A percentile compares a stretch with the other conserved stretches of the same genome.
Conservation (phyloP, 2,888 invertebrate species). For the Morpho helenor region DNA sequence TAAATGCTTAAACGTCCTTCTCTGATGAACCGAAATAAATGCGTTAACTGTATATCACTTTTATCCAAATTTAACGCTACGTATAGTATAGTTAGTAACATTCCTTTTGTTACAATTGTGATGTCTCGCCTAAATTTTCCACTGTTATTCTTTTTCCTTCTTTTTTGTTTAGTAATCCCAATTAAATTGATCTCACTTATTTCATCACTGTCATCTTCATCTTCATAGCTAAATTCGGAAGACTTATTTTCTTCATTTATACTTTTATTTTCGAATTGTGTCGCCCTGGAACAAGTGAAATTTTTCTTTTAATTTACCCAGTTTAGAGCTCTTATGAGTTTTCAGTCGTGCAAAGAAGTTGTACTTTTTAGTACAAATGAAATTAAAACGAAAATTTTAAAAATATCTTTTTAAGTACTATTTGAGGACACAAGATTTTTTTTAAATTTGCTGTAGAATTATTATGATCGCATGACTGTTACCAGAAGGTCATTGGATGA, state of each 20-base stretch:
- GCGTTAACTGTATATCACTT: conserved; percentile 83
- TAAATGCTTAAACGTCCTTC: conserved; percentile 76
- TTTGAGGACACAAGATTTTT: too few relatives aligned
- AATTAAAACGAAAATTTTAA: too few relatives aligned
- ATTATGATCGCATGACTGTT: too few relatives aligned
- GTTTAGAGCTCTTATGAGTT: too few relatives aligned
- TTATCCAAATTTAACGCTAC: conserved; percentile 82
- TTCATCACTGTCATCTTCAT: conserved; percentile 4
- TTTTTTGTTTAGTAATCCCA: conserved; percentile 3
- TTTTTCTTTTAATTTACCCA: too few relatives aligned
- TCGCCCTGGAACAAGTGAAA: conserved; percentile 22
- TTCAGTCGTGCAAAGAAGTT: too few relatives aligned
- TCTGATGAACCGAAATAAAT: conserved; percentile 81
- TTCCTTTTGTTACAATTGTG: conserved; percentile 34
- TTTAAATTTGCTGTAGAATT: too few relatives aligned
- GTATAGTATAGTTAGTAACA: conserved; percentile 80
- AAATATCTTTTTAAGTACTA: too few relatives aligned
- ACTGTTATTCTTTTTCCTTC: conserved; percentile 16
- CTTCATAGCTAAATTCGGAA: background rate
- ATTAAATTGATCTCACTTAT: conserved; percentile 3
- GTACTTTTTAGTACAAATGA: too few relatives aligned
- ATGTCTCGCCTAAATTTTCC: conserved; percentile 34
- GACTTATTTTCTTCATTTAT: conserved; percentile 7
- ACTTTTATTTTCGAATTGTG: conserved; percentile 20
- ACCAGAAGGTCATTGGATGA: too few relatives aligned